phyloP scores from a whole-genome alignment of 2,797 vertebrate species.

The Eupleurogrammus muticus region DNA sequence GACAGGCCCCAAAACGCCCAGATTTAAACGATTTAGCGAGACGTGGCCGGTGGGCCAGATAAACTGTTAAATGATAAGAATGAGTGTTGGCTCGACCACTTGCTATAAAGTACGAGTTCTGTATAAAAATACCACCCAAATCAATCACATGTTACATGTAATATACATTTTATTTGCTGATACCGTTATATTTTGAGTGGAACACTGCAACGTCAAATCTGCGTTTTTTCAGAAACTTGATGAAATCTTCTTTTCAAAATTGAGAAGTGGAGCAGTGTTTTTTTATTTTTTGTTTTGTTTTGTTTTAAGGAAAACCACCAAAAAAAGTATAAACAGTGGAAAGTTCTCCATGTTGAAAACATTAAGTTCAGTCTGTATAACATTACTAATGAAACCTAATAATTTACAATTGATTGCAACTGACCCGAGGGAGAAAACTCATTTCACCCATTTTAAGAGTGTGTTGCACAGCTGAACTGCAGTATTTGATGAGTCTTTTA shows the following conservation, averaged over 20 bases:
- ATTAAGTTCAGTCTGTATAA: neutral
- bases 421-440: neutral
- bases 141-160: too few species aligned
- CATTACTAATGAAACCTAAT: neutral
- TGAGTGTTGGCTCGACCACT: neutral
- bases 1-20: neutral
- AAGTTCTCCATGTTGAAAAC: neutral
- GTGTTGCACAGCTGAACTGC: neutral
- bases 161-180: too few species aligned
- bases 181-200: neutral
- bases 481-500: neutral
- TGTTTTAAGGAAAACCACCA: neutral
- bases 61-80: conserved; percentile 9
- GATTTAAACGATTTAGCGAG: neutral
- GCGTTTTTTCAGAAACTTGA: neutral
- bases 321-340: neutral
- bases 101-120: neutral
- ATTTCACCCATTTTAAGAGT: neutral
- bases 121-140: neutral
- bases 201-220: neutral
- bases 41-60: conserved; percentile 12
- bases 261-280: neutral
- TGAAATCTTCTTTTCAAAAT: neutral
- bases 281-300: neutral
- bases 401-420: neutral